Conservation (phyloP, 2,888 invertebrate genomes). For the Melieria crassipennis region DNA sequence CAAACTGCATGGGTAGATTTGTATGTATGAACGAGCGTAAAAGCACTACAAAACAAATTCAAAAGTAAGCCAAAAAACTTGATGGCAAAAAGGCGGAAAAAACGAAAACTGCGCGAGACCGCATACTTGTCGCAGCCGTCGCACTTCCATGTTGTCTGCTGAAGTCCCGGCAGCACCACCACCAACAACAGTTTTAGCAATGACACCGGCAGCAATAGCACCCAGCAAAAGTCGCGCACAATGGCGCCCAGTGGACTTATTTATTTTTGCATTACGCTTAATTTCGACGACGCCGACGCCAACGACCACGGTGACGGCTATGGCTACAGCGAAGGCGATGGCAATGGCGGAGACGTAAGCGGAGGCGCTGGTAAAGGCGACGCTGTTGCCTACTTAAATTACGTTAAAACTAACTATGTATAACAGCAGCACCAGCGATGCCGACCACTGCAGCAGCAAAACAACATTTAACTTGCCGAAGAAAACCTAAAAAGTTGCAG, state of each 20-base stretch:
- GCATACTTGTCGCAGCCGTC: no score
- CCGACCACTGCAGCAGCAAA: not conserved
- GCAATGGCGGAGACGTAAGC: not conserved
- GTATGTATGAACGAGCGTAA: no score
- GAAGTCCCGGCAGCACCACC: not conserved
- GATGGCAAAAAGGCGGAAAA: not conserved
- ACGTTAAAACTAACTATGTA: slow-evolving; percentile 17
- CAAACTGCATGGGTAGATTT: no score
- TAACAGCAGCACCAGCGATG: not conserved
- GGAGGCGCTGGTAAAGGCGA: not conserved
- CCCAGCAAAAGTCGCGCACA: slow-evolving; percentile 7
- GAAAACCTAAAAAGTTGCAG: slow-evolving; percentile 21
- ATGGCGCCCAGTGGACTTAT: slow-evolving; percentile 30
- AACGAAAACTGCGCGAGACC: no score
- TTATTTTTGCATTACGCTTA: slow-evolving; percentile 33
- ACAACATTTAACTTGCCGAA: not conserved
- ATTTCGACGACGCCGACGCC: slow-evolving; percentile 18
- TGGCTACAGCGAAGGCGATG: not conserved
- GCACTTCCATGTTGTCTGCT: slow-evolving; percentile 23
- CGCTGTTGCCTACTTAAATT: slow-evolving; percentile 38
- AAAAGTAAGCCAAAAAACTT: slow-evolving; percentile 25
- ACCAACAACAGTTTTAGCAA: no score
- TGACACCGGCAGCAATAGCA: no score
- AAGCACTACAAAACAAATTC: not conserved
- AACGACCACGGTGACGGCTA: not conserved